Evolutionary conservation across 2,888 invertebrate genomes (phyloP).

Genomic region (Odontocolon sp.): DNA sequence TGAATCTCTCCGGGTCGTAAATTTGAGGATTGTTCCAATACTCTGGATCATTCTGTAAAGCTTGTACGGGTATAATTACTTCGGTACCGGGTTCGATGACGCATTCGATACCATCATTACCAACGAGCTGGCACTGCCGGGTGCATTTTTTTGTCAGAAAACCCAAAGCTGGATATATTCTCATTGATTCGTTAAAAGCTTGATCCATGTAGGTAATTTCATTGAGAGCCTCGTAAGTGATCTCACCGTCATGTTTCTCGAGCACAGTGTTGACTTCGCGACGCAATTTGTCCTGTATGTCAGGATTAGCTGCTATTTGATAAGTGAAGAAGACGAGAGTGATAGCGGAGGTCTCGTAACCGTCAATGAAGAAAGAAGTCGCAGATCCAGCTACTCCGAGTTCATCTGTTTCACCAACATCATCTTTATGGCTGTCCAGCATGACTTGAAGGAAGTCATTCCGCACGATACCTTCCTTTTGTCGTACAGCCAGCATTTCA

Average conservation of each 20-base stretch:
- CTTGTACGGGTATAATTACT: conserved; percentile 57
- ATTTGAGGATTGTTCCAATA: conserved; percentile 68
- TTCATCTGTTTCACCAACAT: conserved; percentile 67
- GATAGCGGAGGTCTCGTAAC: conserved; percentile 82
- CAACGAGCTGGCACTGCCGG: conserved; percentile 60
- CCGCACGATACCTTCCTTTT: conserved; percentile 67
- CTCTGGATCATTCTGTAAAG: conserved; percentile 62
- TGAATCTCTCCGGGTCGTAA: conserved; percentile 72
- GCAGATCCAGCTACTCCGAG: conserved; percentile 79
- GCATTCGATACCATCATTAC: conserved; percentile 68
- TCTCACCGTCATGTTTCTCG: conserved; percentile 72
- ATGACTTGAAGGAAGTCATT: conserved; percentile 82
- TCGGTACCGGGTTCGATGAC: conserved; percentile 61
- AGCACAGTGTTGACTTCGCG: conserved; percentile 79
- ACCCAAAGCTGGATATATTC: conserved; percentile 51
- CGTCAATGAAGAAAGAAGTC: conserved; percentile 82
- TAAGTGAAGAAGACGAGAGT: conserved; percentile 80
- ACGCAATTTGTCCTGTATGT: conserved; percentile 81
- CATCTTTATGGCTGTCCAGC: conserved; percentile 69
- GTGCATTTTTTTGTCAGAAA: conserved; percentile 65
- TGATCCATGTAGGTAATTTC: conserved; percentile 82
- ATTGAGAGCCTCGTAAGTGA: conserved; percentile 81
- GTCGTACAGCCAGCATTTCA: conserved; percentile 65
- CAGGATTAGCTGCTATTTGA: conserved; percentile 79
- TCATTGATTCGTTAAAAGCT: conserved; percentile 77